A percentile compares a stretch with the other conserved stretches of the same genome.
Conservation (phyloP, 2,888 invertebrate species). For the Strigamia transsilvanica region DNA sequence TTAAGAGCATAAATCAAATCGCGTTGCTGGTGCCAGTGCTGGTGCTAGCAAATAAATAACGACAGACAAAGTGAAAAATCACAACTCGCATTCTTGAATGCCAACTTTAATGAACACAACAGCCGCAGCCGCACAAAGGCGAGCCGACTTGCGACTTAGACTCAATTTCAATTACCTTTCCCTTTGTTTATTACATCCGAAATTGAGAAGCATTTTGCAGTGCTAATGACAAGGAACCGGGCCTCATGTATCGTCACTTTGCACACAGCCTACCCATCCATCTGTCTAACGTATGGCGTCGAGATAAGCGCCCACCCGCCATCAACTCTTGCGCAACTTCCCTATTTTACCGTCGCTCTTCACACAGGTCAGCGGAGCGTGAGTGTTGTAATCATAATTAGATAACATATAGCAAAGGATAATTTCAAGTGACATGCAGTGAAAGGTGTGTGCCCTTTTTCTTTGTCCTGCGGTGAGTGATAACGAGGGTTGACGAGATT, state of each 20-base stretch:
- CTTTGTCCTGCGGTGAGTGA: constrained; percentile 34
- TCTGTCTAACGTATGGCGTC: background rate
- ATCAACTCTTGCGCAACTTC: constrained; percentile 17
- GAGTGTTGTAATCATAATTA: constrained; percentile 47
- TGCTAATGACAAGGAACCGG: constrained; percentile 21
- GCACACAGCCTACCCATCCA: background rate
- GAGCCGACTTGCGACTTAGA: background rate
- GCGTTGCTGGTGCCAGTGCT: no score
- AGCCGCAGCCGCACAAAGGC: background rate
- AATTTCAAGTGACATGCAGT: background rate
- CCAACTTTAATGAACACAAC: background rate
- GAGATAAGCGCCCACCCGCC: constrained; percentile 17
- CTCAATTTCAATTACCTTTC: constrained; percentile 5
- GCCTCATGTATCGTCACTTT: constrained; percentile 16
- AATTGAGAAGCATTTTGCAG: constrained; percentile 1
- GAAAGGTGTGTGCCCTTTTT: constrained; percentile 33
- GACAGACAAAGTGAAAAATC: background rate
- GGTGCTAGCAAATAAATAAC: no score
- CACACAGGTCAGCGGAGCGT: constrained; percentile 31
- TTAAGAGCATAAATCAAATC: constrained; percentile 19
- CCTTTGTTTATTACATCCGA: constrained; percentile 36
- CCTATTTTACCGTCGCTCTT: constrained; percentile 5
- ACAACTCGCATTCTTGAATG: background rate
- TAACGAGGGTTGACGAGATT: constrained; percentile 23
- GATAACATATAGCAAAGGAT: constrained; percentile 6